Conservation (phyloP, 2,113 vertebrate genomes). For the Thalassoma bifasciatum region DNA sequence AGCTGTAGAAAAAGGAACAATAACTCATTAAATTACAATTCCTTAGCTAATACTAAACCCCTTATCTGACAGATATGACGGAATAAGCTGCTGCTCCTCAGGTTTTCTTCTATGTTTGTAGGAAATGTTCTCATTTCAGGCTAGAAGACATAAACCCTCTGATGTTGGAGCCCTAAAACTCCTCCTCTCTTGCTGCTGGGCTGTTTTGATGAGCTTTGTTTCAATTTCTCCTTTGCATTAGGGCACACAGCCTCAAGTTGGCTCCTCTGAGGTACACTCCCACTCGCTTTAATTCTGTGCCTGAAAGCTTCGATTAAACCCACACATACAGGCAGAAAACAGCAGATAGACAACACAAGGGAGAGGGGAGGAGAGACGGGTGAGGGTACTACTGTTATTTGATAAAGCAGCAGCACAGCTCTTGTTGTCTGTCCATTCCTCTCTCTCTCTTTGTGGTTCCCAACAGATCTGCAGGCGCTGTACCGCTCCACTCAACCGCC, state of each 20-base stretch:
- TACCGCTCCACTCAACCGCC: slow-evolving; percentile 63
- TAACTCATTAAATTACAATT: not conserved
- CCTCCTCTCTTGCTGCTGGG: slow-evolving; percentile 1
- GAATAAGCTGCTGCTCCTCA: not conserved
- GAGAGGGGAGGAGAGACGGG: not conserved
- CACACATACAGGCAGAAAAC: slow-evolving; percentile 34
- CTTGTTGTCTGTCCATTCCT: slow-evolving; percentile 43
- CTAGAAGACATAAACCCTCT: not conserved
- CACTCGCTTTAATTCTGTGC: slow-evolving; percentile 54
- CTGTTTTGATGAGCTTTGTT: slow-evolving; percentile 50
- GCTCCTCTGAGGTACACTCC: slow-evolving; percentile 57
- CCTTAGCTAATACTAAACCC: not conserved
- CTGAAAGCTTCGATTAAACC: slow-evolving; percentile 67
- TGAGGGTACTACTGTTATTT: slow-evolving; percentile 24
- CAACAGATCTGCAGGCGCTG: slow-evolving; percentile 46
- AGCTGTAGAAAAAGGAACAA: not conserved
- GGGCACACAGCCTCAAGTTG: slow-evolving; percentile 16
- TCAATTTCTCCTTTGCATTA: slow-evolving; percentile 38
- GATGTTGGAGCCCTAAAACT: slow-evolving; percentile 14
- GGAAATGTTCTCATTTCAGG: slow-evolving; percentile 11
- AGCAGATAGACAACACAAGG: slow-evolving; percentile 29
- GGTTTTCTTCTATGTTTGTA: not conserved
- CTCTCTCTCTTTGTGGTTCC: slow-evolving; percentile 52
- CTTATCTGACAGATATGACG: not conserved
- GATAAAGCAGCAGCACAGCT: slow-evolving; percentile 30